phyloP scores from a whole-genome alignment of 2,888 invertebrate species.

The Melikaiella ostensackeni region DNA sequence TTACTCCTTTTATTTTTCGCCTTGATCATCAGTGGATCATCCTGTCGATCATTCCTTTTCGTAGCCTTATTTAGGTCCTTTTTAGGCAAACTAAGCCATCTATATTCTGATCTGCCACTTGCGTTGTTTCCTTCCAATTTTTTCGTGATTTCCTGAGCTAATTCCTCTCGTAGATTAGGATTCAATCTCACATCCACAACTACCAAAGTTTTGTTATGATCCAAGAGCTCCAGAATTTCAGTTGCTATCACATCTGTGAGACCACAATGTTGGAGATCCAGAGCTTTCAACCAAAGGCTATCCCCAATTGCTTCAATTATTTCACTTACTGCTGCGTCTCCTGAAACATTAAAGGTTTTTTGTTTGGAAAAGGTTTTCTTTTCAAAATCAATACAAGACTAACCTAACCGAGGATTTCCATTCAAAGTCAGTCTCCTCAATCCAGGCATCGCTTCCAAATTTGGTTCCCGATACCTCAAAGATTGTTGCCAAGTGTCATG shows the following conservation, averaged over 20 bases:
- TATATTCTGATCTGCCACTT: slow-evolving; percentile 62
- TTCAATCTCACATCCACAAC: slow-evolving; percentile 85
- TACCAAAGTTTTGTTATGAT: slow-evolving; percentile 83
- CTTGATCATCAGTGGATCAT: not conserved
- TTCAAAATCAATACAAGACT: not conserved
- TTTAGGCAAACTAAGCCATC: slow-evolving; percentile 65
- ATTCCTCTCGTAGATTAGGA: slow-evolving; percentile 78
- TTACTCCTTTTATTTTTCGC: not conserved
- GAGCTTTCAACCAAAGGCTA: slow-evolving; percentile 89
- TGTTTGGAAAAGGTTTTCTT: not conserved
- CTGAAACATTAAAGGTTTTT: not conserved
- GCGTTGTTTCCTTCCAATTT: slow-evolving; percentile 61
- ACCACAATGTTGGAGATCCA: slow-evolving; percentile 88
- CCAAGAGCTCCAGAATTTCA: slow-evolving; percentile 81
- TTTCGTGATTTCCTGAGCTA: slow-evolving; percentile 75
- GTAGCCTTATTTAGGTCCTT: slow-evolving; percentile 58
- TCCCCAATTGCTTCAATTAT: slow-evolving; percentile 86
- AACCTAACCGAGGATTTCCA: slow-evolving; percentile 82
- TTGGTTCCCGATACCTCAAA: slow-evolving; percentile 86
- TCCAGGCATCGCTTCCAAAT: slow-evolving; percentile 86
- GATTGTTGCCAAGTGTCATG: slow-evolving; percentile 91
- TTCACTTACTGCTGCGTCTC: slow-evolving; percentile 81
- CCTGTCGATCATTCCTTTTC: not conserved
- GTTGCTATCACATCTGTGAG: slow-evolving; percentile 82
- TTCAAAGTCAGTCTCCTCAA: slow-evolving; percentile 85